These are phyloP conservation scores for Drosophila ezoana DNA, from an alignment of 2,888 invertebrate species.

Conservation along the genomic window DNA sequence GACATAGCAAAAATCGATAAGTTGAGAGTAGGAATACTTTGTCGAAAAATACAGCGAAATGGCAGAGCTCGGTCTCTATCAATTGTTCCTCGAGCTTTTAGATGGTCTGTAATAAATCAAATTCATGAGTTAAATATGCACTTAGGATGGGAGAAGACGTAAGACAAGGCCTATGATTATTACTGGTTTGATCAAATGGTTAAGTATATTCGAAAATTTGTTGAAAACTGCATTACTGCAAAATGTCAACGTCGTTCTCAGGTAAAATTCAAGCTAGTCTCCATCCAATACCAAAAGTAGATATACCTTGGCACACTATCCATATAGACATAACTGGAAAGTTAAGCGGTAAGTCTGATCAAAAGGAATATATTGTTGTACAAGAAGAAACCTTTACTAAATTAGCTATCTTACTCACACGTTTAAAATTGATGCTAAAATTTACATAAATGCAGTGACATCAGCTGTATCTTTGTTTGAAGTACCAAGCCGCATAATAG, in stretches of 20 bases:
- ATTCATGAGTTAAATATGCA: constrained; percentile 5
- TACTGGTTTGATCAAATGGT: background rate
- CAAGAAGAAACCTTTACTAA: constrained; percentile 19
- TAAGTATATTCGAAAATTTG: constrained; percentile 18
- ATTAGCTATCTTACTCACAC: constrained; percentile 17
- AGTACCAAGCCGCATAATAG: too few species aligned
- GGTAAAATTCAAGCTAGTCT: constrained; percentile 17
- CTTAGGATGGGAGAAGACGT: constrained; percentile 3
- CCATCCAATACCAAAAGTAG: constrained; percentile 14
- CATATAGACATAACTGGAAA: too few species aligned
- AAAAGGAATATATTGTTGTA: constrained; percentile 12
- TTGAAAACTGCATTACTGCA: background rate
- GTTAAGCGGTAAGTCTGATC: constrained; percentile 18
- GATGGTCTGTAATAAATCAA: constrained; percentile 10
- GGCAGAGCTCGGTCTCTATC: background rate
- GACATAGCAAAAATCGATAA: too few species aligned
- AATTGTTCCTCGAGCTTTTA: constrained; percentile 14
- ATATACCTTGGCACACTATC: too few species aligned
- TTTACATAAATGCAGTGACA: background rate
- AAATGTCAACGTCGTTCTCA: constrained; percentile 9
- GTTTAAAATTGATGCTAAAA: constrained; percentile 17
- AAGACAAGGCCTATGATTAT: background rate
- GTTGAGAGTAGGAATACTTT: too few species aligned
- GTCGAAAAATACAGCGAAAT: too few species aligned
- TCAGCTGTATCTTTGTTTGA: too few species aligned